A percentile compares a stretch with the other conserved stretches of the same genome.
Evolutionary conservation across 2,888 invertebrate genomes (phyloP).

Genomic region (Cryptus armator): DNA sequence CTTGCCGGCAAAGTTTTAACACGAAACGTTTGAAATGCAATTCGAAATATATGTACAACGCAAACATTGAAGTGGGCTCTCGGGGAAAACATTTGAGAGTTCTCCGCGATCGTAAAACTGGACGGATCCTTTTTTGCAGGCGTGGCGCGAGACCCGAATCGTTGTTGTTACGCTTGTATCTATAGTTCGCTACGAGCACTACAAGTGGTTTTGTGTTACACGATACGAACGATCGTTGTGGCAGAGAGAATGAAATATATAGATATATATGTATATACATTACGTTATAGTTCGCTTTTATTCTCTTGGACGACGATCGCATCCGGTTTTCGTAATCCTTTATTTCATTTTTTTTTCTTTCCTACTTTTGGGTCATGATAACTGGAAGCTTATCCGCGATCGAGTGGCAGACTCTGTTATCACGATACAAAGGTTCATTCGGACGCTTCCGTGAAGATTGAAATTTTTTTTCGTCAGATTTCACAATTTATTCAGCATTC

Average conservation of each 20-base stretch:
- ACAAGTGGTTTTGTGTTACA: conserved; percentile 50
- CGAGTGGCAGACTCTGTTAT: conserved; percentile 10
- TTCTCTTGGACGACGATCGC: background rate
- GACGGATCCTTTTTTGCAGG: conserved; percentile 22
- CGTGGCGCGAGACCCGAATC: conserved; percentile 18
- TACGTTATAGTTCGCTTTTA: background rate
- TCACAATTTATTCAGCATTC: background rate
- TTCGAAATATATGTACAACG: background rate
- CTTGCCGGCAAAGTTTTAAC: background rate
- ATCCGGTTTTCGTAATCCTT: background rate
- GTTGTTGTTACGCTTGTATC: conserved; percentile 7
- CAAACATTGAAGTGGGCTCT: background rate
- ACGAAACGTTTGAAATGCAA: background rate
- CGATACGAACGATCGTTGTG: conserved; percentile 11
- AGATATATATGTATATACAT: background rate
- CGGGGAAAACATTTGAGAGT: background rate
- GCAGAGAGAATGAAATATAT: background rate
- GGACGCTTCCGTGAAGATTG: background rate
- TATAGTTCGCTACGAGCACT: conserved; percentile 14
- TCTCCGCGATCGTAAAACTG: conserved; percentile 3
- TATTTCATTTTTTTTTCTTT: background rate
- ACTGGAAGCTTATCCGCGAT: background rate
- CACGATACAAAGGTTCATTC: conserved; percentile 34
- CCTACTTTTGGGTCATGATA: background rate
- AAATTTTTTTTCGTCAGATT: background rate